Percentiles rank a stretch among this genome's conserved stretches.
Evolutionary conservation across 2,888 invertebrate species (phyloP).

Genomic region (Apotomis turbidana): DNA sequence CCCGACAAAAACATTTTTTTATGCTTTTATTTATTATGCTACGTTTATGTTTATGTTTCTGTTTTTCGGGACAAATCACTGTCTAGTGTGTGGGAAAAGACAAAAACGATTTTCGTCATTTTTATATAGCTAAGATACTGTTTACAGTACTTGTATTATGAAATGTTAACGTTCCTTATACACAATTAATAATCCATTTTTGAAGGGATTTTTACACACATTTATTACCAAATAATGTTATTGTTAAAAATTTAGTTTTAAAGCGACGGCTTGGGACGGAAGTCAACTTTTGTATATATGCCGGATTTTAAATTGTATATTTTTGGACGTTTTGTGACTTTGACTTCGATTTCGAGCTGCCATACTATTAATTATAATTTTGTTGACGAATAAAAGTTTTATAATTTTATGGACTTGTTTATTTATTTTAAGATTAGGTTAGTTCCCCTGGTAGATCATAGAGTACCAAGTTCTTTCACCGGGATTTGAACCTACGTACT

Average conservation of each 20-base stretch:
- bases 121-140: not conserved
- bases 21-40: not conserved
- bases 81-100: not conserved
- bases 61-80: not conserved
- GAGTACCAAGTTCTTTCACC: too few relatives aligned
- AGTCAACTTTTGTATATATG: not conserved
- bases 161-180: not conserved
- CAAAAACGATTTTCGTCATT: not conserved
- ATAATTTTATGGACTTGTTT: not conserved
- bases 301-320: slow-evolving; percentile 13
- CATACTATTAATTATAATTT: slow-evolving; percentile 11
- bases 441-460: too few relatives aligned
- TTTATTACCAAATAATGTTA: slow-evolving; percentile 1
- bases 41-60: not conserved
- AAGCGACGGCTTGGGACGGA: not conserved
- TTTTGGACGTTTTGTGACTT: slow-evolving; percentile 2
- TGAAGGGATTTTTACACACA: slow-evolving; percentile 23
- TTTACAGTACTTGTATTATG: not conserved
- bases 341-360: slow-evolving; percentile 10
- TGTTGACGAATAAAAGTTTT: slow-evolving; percentile 26
- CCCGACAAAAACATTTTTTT: slow-evolving; percentile 1
- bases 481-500: too few relatives aligned
- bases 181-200: not conserved
- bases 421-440: not conserved
- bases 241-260: slow-evolving; percentile 16